Evolutionary conservation across 2,797 vertebrate species (phyloP).

Genomic region (Anguilla megastoma): DNA sequence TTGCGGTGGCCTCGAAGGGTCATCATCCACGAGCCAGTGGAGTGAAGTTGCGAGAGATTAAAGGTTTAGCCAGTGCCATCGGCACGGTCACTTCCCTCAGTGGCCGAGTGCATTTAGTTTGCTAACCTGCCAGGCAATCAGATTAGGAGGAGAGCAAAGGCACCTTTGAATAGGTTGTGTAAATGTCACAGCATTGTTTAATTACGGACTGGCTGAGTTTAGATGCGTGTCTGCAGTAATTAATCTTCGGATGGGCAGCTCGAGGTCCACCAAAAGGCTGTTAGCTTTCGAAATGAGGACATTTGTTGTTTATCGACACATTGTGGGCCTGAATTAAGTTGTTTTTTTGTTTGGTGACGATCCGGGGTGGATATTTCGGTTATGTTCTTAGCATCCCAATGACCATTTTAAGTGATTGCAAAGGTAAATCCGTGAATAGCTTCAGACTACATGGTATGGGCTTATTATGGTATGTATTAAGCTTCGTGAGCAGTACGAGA

Average conservation of each 20-base stretch:
- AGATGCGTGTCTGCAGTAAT: conserved; percentile 28
- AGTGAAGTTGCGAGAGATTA: conserved; percentile 11
- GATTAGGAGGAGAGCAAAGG: conserved; percentile 22
- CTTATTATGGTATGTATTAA: too few species aligned
- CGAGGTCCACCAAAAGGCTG: background rate
- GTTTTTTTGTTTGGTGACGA: background rate
- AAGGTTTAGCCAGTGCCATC: background rate
- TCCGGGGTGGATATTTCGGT: background rate
- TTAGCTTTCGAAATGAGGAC: background rate
- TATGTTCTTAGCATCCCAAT: background rate
- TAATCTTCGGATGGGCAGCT: conserved; percentile 15
- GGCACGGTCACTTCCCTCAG: background rate
- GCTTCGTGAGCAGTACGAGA: too few species aligned
- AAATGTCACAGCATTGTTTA: conserved; percentile 31
- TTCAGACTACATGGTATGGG: too few species aligned
- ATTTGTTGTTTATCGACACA: conserved; percentile 8
- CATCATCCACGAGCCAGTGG: background rate
- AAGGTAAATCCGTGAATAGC: too few species aligned
- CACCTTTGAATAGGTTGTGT: conserved; percentile 25
- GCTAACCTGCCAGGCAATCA: conserved; percentile 23
- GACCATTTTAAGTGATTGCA: background rate
- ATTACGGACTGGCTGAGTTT: conserved; percentile 24
- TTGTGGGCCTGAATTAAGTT: conserved; percentile 1
- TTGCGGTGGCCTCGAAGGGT: background rate
- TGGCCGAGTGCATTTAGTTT: conserved; percentile 2